Evolutionary conservation across 2,113 vertebrate species (phyloP).

Genomic region (Sprattus sprattus): DNA sequence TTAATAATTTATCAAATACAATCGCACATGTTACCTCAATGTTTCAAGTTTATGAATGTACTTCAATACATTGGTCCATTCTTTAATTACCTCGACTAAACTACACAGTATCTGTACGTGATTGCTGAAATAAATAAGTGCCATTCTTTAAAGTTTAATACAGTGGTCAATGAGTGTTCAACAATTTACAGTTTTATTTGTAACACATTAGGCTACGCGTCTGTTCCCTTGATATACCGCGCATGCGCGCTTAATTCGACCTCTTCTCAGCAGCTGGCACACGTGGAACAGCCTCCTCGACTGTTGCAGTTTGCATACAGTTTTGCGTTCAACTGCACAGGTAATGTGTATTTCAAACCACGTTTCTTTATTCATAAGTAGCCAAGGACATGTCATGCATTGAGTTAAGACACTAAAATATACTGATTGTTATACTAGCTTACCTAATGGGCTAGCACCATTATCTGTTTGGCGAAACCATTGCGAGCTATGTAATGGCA

Average conservation of each 20-base stretch:
- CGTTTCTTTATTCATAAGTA: neutral
- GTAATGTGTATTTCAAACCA: neutral
- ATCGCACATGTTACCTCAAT: too few species aligned
- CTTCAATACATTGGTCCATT: too few species aligned
- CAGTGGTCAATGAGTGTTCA: too few species aligned
- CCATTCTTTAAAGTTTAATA: too few species aligned
- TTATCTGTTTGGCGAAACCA: neutral
- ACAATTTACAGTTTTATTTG: neutral
- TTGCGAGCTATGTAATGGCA: neutral
- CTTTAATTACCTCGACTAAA: too few species aligned
- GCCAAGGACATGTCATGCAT: neutral
- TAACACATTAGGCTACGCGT: too few species aligned
- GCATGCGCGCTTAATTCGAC: neutral
- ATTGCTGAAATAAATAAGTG: too few species aligned
- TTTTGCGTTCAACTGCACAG: neutral
- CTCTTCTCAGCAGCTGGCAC: neutral
- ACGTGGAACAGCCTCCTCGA: neutral
- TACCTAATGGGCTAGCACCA: neutral
- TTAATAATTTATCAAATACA: too few species aligned
- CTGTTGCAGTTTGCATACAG: neutral
- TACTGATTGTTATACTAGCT: neutral
- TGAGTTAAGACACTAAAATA: neutral
- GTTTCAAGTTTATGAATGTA: too few species aligned
- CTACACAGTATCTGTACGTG: too few species aligned
- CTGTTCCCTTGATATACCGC: neutral